Base-by-base conservation (phyloP, 2,113 vertebrate genomes). In the Smithornis capensis region DNA sequence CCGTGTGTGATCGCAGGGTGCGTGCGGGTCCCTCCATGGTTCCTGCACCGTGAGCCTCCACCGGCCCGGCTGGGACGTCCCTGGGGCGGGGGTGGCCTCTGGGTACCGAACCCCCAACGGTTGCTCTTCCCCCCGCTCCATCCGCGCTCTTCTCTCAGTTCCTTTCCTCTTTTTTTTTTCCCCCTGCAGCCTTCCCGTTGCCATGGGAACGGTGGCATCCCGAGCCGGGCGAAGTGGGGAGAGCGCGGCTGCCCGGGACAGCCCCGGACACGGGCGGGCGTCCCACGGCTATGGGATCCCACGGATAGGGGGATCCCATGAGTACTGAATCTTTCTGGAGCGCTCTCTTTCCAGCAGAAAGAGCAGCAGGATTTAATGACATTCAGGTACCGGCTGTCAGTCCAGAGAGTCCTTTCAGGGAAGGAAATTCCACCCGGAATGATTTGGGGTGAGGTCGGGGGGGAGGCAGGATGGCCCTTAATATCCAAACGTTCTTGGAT, bases 181-280 rank as follows among this genome's bases (percentile, higher is more conserved):
- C 40, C 40, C 21, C 45, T 21, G 14, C 69, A 90, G 78, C 22
- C 4, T 57, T 90, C 17, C 52, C 13, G 92, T 96, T 81, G 94
- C 92, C 78, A 59, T 90, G 92, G 94, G 35, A 71, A 92, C 40
- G 37, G 83, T 80, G 84, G 75, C 92, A 88, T 87, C 92, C 87
- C 69, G 33, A 82, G 68, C 52, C 87, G 33, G 86, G 87, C 60
- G 60, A 60, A 14, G 44, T 59, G 52, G 14, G 13, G 77, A 1
- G 44, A 57, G 29, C 35, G 68, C 50, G 52, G 76, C 52, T 13
- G 64, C 68, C 42, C 67, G 31, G 52, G 59, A 37, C 27, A 33
- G 19, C 14, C 68, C 76, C 52, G 37, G 62, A 7, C 67, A 65
- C 29, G 8, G 16, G 77, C 37, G 68, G 77, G 77, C 68, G 77